Base-by-base conservation (phyloP, 2,888 invertebrate genomes). In the Deladenus siricidicola region DNA sequence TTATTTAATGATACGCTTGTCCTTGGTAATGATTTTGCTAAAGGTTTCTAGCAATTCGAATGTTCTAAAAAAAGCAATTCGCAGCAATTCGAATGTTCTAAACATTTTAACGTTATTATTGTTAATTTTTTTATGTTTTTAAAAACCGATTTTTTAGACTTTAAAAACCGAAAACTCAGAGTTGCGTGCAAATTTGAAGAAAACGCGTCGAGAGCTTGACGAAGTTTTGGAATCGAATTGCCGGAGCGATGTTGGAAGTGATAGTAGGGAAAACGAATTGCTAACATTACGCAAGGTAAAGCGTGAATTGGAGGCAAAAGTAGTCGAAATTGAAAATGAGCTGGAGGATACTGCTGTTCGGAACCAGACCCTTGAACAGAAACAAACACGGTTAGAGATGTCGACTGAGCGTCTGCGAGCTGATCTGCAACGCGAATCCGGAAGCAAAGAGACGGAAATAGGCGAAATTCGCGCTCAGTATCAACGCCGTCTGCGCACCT, bases 331-430 rank as follows among this genome's bases (percentile, higher is more conserved):
- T 17, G 72, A 73, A 79, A 93, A 94, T 79, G 94, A 94, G 80
- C 83, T 94, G 54, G 94, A 94, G 78, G 94, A 96, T 79, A 85
- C 92, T 78, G 91, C 92, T 2, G 92, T 90, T 3, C 88, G 89
- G 82, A 87, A 89, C 75, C 85, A 88, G 81, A 83, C 92, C 72
- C 82, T 94, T 76, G 91, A 93, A 80, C 91, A 91, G 1, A 93
- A 92, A 80, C 84, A 93, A 28, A 70, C 69, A 1, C 85, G 92
- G 1, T 83, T 94, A n/a, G 58, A 65, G 49, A 49, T 64, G 64
- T 45, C 49, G 28, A 24, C 54, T 6, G 70, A 66, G 23, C 62
- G 62, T 21, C 24, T 58, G 48, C 51, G 59, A 0, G 34, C 50
- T 8, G 74, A 70, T 8, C 53, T 61, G 47, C 60, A 56, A 24